Evolutionary conservation across 2,113 vertebrate species (phyloP).

Genomic region (Thermophis baileyi): DNA sequence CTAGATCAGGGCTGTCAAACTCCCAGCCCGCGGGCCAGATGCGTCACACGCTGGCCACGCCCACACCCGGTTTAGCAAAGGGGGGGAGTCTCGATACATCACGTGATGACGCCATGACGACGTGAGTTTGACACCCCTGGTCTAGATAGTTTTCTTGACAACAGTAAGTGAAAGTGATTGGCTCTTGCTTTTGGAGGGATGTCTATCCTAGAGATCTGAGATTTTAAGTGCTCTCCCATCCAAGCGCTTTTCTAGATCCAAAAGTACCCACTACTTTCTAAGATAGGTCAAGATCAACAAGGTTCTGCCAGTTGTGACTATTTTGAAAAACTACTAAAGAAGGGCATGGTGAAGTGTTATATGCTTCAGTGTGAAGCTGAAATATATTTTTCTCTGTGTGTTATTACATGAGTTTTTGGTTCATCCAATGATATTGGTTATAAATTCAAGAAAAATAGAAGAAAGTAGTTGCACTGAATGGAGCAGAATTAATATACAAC

Average conservation of each 20-base stretch:
- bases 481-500: background rate
- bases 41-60: too few relatives aligned
- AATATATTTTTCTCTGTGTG: background rate
- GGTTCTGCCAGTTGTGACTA: background rate
- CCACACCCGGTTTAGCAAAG: too few relatives aligned
- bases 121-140: too few relatives aligned
- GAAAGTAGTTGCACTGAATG: background rate
- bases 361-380: background rate
- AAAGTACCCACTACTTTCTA: background rate
- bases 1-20: background rate
- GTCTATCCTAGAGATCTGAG: background rate
- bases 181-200: background rate
- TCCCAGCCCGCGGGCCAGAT: too few relatives aligned
- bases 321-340: background rate
- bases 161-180: background rate
- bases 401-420: background rate
- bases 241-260: background rate
- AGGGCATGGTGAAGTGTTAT: background rate
- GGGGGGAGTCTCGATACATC: too few relatives aligned
- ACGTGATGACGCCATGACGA: fast-evolving
- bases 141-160: background rate
- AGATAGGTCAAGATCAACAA: background rate
- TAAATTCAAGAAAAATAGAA: background rate
- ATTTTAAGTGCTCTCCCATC: background rate
- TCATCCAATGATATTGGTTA: background rate